A percentile compares a stretch with the other conserved stretches of the same genome.
Evolutionary conservation across 2,113 vertebrate genomes (phyloP).

Genomic region (Bothrops jararaca): DNA sequence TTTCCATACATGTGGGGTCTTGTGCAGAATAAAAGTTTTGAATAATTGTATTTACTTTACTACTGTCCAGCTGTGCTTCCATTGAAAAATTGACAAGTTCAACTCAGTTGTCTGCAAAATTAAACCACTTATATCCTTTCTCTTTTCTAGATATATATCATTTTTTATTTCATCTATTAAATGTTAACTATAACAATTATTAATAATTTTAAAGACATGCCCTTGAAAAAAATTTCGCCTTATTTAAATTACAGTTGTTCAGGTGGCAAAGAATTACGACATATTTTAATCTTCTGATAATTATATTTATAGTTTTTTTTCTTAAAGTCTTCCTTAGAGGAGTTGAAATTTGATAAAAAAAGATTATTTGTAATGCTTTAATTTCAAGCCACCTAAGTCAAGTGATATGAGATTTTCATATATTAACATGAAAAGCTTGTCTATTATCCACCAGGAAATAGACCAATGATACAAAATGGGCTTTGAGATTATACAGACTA

Average conservation of each 20-base stretch:
- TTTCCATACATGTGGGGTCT: background rate
- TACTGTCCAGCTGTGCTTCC: background rate
- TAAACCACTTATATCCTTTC: background rate
- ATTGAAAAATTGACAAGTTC: background rate
- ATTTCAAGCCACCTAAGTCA: conserved; percentile 47
- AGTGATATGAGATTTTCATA: conserved; percentile 40
- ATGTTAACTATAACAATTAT: background rate
- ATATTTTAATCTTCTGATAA: background rate
- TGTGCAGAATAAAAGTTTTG: background rate
- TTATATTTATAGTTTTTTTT: background rate
- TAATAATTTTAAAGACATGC: background rate
- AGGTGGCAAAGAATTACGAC: background rate
- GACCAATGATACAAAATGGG: conserved; percentile 14
- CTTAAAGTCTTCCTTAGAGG: background rate
- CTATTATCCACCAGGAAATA: background rate
- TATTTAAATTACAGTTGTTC: background rate
- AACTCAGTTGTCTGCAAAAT: background rate
- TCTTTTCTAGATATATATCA: background rate
- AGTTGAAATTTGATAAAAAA: conserved; percentile 23
- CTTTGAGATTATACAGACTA: background rate
- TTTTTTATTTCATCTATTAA: background rate
- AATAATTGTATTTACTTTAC: background rate
- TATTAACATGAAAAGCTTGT: conserved; percentile 5
- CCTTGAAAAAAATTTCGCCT: background rate
- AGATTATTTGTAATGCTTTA: conserved; percentile 27